These are phyloP conservation scores for Podarcis cretensis DNA, from an alignment of 2,113 vertebrate genomes.

Conservation along the genomic window DNA sequence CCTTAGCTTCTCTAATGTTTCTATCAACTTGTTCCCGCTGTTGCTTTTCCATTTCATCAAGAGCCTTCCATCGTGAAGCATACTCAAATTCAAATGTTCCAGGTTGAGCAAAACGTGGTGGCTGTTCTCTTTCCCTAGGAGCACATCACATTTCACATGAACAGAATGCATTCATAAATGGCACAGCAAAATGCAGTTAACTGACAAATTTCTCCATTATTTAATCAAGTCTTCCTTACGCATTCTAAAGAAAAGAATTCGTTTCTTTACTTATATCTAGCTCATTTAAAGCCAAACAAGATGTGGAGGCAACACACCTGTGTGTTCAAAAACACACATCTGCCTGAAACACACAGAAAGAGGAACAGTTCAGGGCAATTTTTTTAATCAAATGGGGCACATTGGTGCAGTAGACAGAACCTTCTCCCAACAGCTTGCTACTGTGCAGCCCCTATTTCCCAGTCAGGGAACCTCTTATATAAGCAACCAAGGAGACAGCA, in stretches of 20 bases:
- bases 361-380: neutral
- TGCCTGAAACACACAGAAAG: neutral
- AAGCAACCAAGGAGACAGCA: neutral
- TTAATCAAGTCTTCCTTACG: neutral
- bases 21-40: slow-evolving; percentile 93
- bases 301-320: too few species aligned
- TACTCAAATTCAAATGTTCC: slow-evolving; percentile 99
- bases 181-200: slow-evolving; percentile 10
- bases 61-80: slow-evolving; percentile 96
- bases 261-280: neutral
- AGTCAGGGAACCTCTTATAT: neutral
- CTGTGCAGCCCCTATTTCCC: neutral
- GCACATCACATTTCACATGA: slow-evolving; percentile 56
- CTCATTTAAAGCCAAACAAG: neutral
- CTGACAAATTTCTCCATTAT: neutral
- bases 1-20: slow-evolving; percentile 94
- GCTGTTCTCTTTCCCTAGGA: slow-evolving; percentile 90
- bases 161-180: slow-evolving; percentile 44
- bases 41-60: slow-evolving; percentile 97
- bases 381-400: neutral
- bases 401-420: neutral
- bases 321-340: neutral
- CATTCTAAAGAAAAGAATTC: neutral
- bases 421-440: neutral
- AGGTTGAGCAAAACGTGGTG: slow-evolving; percentile 93